Evolutionary conservation across 1,140 invertebrate species (phyloP), one percentile per base, ranked within the genome.

Genomic region (Heliconius himera): DNA sequence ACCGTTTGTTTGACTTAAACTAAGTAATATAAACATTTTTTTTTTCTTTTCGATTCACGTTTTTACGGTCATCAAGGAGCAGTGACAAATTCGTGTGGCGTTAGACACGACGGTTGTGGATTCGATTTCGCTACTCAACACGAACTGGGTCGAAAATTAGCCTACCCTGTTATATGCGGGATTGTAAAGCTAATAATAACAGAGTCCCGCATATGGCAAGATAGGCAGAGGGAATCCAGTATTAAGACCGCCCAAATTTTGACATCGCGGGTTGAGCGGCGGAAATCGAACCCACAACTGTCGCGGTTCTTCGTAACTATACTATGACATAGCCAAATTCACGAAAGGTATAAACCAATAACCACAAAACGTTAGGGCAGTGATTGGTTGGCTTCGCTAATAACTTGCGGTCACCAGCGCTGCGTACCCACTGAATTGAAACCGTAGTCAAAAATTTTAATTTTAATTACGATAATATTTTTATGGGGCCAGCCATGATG

Each of bases 311-410:
- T 16, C 13, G 13, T 46, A 46, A 46, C 41, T 46, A 16, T 16
- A 16, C 41, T 13, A 46, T 13, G 41, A n/a, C 8, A 22, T 22
- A n/a, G 20, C 29, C 1, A 66, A 66, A 66, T 66, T 5, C 6
- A 8, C 60, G 60, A 3, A 5, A 66, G 26, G 8, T 29, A 66
- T 5, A 66, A 66, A 66, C 18, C 22, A 72, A 72, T 9, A 72
- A 41, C 70, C 70, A 72, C 70, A 72, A 41, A 72, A 72, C 20
- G 38, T 41, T 38, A 72, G 13, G 11, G 18, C 26, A 71, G n/a
- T 72, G 33, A n/a, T n/a, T 72, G 33, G 38, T 41, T 72, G 33
- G 13, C 33, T 72, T 22, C 18, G 8, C 2, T 72, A 72, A 72
- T 72, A 8, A 72, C 18, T 72, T 72, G 70, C 20, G 70, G 70